phyloP scores from a whole-genome alignment of 1,140 invertebrate genomes.

The Achroia grisella region DNA sequence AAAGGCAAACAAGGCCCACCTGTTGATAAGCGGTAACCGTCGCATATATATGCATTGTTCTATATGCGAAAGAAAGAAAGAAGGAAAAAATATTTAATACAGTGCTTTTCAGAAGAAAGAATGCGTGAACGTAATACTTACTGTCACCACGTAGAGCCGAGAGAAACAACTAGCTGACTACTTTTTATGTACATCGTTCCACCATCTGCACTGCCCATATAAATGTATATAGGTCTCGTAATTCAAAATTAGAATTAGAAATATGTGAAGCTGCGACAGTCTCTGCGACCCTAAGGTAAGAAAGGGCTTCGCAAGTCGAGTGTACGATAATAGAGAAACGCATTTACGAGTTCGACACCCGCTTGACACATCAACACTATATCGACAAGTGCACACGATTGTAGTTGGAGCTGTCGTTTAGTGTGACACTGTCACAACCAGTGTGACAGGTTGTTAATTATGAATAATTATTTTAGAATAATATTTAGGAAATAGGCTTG shows the following conservation, averaged over 20 bases:
- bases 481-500: too few relatives aligned
- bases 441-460: not conserved
- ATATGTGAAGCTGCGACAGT: slow-evolving; percentile 20
- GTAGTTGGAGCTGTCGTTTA: slow-evolving; percentile 3
- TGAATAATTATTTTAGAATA: too few relatives aligned
- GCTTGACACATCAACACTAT: slow-evolving; percentile 52
- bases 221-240: not conserved
- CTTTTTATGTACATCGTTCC: not conserved
- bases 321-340: slow-evolving; percentile 49
- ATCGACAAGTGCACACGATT: slow-evolving; percentile 9
- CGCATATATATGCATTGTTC: too few relatives aligned
- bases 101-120: too few relatives aligned
- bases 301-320: slow-evolving; percentile 18
- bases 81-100: too few relatives aligned
- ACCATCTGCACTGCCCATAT: slow-evolving; percentile 2
- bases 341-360: slow-evolving; percentile 53
- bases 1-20: too few relatives aligned
- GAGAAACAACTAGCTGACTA: too few relatives aligned
- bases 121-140: too few relatives aligned
- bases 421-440: slow-evolving; percentile 11
- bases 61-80: too few relatives aligned
- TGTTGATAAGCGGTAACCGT: too few relatives aligned
- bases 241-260: slow-evolving; percentile 6
- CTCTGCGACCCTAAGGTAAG: slow-evolving; percentile 24
- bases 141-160: too few relatives aligned